A percentile compares a stretch with the other conserved stretches of the same genome.
Conservation (phyloP, 2,888 invertebrate species). For the Lycia hirtaria region DNA sequence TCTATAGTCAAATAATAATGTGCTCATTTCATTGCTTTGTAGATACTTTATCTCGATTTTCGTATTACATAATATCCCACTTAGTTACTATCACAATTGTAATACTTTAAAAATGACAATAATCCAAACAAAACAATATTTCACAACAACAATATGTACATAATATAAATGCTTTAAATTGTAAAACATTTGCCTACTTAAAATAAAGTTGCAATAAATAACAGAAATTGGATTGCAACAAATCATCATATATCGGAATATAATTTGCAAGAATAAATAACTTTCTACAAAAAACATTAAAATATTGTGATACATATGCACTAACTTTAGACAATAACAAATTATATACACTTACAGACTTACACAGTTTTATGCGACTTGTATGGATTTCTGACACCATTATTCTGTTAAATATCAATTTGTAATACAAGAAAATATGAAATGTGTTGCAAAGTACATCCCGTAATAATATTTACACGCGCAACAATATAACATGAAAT, state of each 20-base stretch:
- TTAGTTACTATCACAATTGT: slow-evolving; percentile 38
- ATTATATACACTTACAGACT: not conserved
- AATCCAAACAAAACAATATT: slow-evolving; percentile 35
- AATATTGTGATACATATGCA: not conserved
- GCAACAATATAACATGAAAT: slow-evolving; percentile 41
- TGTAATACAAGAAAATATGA: not conserved
- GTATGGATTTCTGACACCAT: not conserved
- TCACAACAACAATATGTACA: slow-evolving; percentile 28
- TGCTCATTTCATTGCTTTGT: not conserved
- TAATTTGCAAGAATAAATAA: slow-evolving; percentile 33
- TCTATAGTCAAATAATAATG: not conserved
- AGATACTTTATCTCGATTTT: slow-evolving; percentile 9
- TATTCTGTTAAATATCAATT: slow-evolving; percentile 1
- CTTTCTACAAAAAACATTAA: not conserved
- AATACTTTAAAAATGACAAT: slow-evolving; percentile 32
- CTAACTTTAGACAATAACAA: not conserved
- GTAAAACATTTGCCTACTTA: slow-evolving; percentile 62
- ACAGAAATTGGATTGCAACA: slow-evolving; percentile 41
- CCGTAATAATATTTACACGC: slow-evolving; percentile 29
- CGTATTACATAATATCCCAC: slow-evolving; percentile 32
- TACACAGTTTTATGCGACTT: too few species aligned
- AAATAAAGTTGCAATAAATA: slow-evolving; percentile 50
- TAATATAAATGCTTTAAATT: slow-evolving; percentile 29
- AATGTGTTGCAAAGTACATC: slow-evolving; percentile 25
- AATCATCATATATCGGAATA: slow-evolving; percentile 38